Base-by-base conservation (phyloP, 1,140 invertebrate genomes). In the Gonatopus flavifemur region DNA sequence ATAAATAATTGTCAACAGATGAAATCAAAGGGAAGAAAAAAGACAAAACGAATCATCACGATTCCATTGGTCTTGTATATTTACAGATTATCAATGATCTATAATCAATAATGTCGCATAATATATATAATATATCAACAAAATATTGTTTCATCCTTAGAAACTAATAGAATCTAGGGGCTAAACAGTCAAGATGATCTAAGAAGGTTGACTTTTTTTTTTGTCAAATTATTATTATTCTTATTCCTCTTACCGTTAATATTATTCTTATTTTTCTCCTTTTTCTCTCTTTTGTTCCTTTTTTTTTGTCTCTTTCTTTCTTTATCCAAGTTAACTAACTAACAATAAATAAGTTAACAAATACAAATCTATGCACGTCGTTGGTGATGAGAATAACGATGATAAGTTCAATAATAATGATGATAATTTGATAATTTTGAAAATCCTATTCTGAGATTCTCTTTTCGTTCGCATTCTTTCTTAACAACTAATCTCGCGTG, bases 81-180 rank as follows among this genome's bases (percentile, higher is more conserved):
- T 67, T 67, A 67, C 64, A 67, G 50, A 55, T 66, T 62, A 63
- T 38, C 61, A 20, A 49, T 66, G 46, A 61, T 64, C 62, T 47
- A 63, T 66, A 61, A 50, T 66, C 54, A 65, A 60, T 66, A 66
- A 52, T 66, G 57, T 63, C 43, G 40, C 63, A 64, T 56, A 62
- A 60, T 60, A 58, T 55, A 51, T 52, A 55, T 55, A 22, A 60
- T 61, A 64, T 67, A 66, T 66, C 64, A 67, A 67, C 60, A 67
- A 67, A 67, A 67, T 67, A 67, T 61, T 67, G 53, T 63, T 66
- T 66, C 50, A 20, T 66, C 59, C 54, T 63, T 63, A 63, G 32
- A 57, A 38, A 41, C 61, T 67, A 67, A 66, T 64, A 67, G 60
- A 67, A 67, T 66, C 65, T 67, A 67, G 53, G 59, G 61, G 49